Evolutionary conservation across 2,797 vertebrate species (phyloP).

Genomic region (Dromococcyx pavoninus): DNA sequence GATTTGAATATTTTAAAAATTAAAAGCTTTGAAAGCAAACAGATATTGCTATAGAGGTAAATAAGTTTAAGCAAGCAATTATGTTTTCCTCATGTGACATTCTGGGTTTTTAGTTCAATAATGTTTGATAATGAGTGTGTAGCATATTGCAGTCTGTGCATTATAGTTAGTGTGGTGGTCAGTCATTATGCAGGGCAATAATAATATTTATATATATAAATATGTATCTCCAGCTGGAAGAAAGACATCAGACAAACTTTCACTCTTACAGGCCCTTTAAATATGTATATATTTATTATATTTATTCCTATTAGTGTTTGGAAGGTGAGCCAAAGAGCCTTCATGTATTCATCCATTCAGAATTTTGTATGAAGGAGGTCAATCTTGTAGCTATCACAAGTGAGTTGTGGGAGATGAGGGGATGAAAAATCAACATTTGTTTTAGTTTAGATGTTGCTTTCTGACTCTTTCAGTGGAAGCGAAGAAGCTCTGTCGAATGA

Average conservation of each 20-base stretch:
- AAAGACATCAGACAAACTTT: not conserved
- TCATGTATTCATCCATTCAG: not conserved
- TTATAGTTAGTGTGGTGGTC: not conserved
- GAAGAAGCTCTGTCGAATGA: slow-evolving; percentile 96
- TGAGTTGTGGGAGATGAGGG: not conserved
- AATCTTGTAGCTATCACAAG: not conserved
- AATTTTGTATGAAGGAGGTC: not conserved
- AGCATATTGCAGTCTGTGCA: not conserved
- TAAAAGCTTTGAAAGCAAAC: not conserved
- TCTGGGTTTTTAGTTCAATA: not conserved
- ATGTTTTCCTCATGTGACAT: not conserved
- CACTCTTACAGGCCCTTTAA: not conserved
- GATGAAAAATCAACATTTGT: not conserved
- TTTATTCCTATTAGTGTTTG: not conserved
- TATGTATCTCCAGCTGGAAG: not conserved
- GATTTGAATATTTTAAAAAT: not conserved
- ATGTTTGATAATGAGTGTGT: not conserved
- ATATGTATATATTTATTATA: not conserved
- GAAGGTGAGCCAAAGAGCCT: not conserved
- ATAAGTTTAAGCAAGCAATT: not conserved
- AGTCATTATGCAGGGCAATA: not conserved
- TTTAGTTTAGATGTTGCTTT: slow-evolving; percentile 46
- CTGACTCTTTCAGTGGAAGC: slow-evolving; percentile 85
- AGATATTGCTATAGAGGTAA: not conserved
- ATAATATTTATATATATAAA: not conserved